Base-by-base conservation (phyloP, 2,113 vertebrate genomes). In the Strix aluco region DNA sequence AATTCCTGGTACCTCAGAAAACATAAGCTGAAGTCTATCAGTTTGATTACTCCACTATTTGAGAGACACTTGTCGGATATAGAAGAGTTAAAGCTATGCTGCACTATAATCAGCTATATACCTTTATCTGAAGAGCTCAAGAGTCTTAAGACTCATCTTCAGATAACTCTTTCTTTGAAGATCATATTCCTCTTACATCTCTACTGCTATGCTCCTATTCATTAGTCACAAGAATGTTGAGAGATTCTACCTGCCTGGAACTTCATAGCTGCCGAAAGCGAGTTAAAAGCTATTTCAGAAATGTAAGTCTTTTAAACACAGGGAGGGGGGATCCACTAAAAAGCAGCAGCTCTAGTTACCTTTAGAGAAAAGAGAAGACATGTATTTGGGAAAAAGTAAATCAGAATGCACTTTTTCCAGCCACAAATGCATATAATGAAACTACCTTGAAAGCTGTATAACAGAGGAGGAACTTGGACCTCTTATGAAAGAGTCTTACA, bases 261-360 rank as follows among this genome's bases (percentile, higher is more conserved):
- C 59, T 38, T 86, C 80, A 89, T 42, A 74, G 83, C 51, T 88
- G 38, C 67, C 3, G 4, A 63, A 38, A 81, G 40, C 13, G 0
- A 84, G 69, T 59, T 95, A 90, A 84, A 94, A 93, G 70, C 63
- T 52, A 26, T 30, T 92, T 90, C 46, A 94, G 78, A 92, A 93
- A 91, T 32, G n/a, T 15, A 66, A 84, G 38, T 47, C 32, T 86
- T 61, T 85, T 14, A 70, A 86, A 77, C 36, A 73, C 59, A n/a
- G 11, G 32, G 34, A 81, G 19, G 7, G 22, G 72, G 40, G 40
- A 12, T 42, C 30, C 49, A 85, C 38, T 29, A 32, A 71, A 51
- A 80, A 94, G 46, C 25, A 89, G 27, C 30, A 92, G 21, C 54
- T 70, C 34, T 52, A 69, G 29, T 59, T 57, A 44, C 15, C 63